A percentile compares a stretch with the other conserved stretches of the same genome.
phyloP scores from a whole-genome alignment of 2,888 invertebrate species.

The Gymnoscelis rufifasciata region DNA sequence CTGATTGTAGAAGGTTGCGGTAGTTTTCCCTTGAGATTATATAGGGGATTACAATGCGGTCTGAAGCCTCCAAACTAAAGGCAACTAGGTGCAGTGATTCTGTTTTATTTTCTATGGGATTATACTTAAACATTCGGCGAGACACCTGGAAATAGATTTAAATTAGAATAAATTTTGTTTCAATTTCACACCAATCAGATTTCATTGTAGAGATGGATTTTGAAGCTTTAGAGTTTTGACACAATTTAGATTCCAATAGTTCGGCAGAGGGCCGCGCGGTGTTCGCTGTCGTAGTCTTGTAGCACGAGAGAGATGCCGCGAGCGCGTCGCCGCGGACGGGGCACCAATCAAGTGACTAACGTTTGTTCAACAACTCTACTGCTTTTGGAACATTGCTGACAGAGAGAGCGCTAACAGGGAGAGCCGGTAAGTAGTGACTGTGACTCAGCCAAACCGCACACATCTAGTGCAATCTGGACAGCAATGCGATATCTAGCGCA shows the following conservation, averaged over 20 bases:
- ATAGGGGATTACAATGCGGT: conserved; percentile 38
- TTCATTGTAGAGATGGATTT: conserved; percentile 39
- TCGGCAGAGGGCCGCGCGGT: conserved; percentile 39
- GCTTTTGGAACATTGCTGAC: conserved; percentile 40
- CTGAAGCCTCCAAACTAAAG: conserved; percentile 56
- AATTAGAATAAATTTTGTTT: conserved; percentile 77
- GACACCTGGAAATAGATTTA: conserved; percentile 78
- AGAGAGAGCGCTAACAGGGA: conserved; percentile 40
- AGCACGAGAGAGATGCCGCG: conserved; percentile 32
- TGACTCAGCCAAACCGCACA: conserved; percentile 15
- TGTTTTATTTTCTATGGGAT: conserved; percentile 64
- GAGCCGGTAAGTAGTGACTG: conserved; percentile 15
- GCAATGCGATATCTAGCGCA: conserved; percentile 27
- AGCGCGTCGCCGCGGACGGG: too few species aligned
- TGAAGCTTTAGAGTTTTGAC: conserved; percentile 52
- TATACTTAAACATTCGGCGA: conserved; percentile 75
- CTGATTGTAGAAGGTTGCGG: conserved; percentile 14
- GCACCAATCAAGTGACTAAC: conserved; percentile 43
- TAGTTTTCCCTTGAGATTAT: conserved; percentile 35
- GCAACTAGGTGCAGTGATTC: conserved; percentile 69
- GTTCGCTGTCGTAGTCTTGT: conserved; percentile 38
- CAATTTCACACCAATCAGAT: conserved; percentile 67
- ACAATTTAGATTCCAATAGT: conserved; percentile 71
- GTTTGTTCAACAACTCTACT: conserved; percentile 47
- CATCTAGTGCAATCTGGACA: conserved; percentile 22